Percentiles rank a stretch among this genome's conserved stretches.
Conservation (phyloP, 2,888 invertebrate genomes). For the Neuroscelio doddi region DNA sequence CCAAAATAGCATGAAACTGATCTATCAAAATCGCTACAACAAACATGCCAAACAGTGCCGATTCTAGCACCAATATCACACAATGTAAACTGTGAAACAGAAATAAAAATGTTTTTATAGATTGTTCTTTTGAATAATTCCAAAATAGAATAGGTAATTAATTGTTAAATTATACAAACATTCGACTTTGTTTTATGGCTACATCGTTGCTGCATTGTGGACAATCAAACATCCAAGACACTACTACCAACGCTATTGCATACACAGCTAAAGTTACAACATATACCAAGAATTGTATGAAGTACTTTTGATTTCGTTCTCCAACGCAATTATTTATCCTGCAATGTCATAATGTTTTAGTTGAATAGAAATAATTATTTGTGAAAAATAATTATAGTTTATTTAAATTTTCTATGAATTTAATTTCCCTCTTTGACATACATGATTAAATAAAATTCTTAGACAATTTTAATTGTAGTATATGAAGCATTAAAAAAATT, state of each 20-base stretch:
- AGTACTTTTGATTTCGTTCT: constrained; percentile 93
- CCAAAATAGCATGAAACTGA: constrained; percentile 87
- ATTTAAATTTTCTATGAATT: too few species aligned
- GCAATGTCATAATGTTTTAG: too few species aligned
- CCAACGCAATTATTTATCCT: constrained; percentile 95
- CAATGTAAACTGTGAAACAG: constrained; percentile 81
- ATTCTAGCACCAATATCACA: constrained; percentile 85
- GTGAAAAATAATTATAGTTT: too few species aligned
- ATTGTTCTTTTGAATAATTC: constrained; percentile 6
- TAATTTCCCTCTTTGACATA: too few species aligned
- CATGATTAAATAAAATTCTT: too few species aligned
- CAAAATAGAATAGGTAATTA: too few species aligned
- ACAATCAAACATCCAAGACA: constrained; percentile 83
- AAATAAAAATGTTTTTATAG: constrained; percentile 5
- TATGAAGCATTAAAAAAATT: too few species aligned
- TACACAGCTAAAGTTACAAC: constrained; percentile 80
- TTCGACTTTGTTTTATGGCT: constrained; percentile 80
- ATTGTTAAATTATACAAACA: constrained; percentile 75
- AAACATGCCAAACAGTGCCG: constrained; percentile 89
- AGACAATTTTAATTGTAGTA: too few species aligned
- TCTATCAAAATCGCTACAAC: constrained; percentile 90
- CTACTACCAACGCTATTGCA: constrained; percentile 80
- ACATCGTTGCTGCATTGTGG: constrained; percentile 78
- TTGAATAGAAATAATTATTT: too few species aligned
- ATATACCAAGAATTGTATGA: constrained; percentile 89